Conservation (phyloP, 2,888 invertebrate genomes). For the Chrysolina haemoptera region DNA sequence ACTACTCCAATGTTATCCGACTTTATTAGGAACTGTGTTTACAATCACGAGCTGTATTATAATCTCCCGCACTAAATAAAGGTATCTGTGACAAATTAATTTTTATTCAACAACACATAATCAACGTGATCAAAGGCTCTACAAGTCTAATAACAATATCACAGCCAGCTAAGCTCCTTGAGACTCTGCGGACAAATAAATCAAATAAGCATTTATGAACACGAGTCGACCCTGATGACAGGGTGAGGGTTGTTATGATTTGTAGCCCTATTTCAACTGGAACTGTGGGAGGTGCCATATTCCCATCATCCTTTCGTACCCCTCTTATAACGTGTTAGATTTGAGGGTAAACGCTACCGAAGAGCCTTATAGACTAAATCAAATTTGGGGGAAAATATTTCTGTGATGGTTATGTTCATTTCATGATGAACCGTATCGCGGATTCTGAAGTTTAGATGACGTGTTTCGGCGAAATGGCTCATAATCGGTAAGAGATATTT, state of each 20-base stretch:
- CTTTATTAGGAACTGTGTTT: background rate
- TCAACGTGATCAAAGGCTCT: slow-evolving; percentile 40
- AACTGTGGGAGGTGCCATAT: slow-evolving; percentile 63
- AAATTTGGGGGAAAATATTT: slow-evolving; percentile 50
- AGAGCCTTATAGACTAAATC: slow-evolving; percentile 48
- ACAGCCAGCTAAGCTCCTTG: slow-evolving; percentile 47
- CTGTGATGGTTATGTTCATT: slow-evolving; percentile 42
- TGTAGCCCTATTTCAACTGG: slow-evolving; percentile 63
- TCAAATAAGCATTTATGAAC: slow-evolving; percentile 47
- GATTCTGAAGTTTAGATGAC: slow-evolving; percentile 1
- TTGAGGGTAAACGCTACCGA: slow-evolving; percentile 57
- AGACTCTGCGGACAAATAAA: slow-evolving; percentile 48
- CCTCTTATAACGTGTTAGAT: slow-evolving; percentile 55
- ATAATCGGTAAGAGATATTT: too few relatives aligned
- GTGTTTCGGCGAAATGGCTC: background rate
- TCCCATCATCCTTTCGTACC: slow-evolving; percentile 60
- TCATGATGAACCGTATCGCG: slow-evolving; percentile 33
- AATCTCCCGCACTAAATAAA: slow-evolving; percentile 19
- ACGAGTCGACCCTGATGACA: slow-evolving; percentile 60
- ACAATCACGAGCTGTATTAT: slow-evolving; percentile 8
- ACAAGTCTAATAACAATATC: slow-evolving; percentile 44
- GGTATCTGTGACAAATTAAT: slow-evolving; percentile 39
- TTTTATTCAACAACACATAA: slow-evolving; percentile 42
- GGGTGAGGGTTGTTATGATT: slow-evolving; percentile 65
- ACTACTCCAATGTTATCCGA: background rate